Evolutionary conservation across 2,797 vertebrate genomes (phyloP).

Genomic region (Pelochelys cantorii): DNA sequence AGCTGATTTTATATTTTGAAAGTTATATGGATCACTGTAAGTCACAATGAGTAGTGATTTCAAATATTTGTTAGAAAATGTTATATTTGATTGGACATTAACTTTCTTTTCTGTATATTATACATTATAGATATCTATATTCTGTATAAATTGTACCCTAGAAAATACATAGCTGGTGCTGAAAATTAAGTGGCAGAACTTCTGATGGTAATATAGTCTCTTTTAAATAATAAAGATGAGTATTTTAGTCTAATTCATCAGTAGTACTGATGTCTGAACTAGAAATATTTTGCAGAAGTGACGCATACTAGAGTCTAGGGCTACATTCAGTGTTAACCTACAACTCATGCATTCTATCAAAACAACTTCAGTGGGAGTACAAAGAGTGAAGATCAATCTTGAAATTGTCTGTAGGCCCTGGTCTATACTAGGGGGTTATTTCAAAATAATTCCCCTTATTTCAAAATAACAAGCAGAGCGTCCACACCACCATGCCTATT

Average conservation of each 20-base stretch:
- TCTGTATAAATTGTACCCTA: conserved; percentile 21
- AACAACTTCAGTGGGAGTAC: neutral
- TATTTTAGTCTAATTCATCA: conserved; percentile 33
- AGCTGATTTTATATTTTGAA: neutral
- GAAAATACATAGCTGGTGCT: conserved; percentile 30
- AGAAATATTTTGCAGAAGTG: conserved; percentile 31
- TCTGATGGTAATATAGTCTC: conserved; percentile 53
- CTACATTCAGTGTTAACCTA: neutral
- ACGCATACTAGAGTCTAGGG: conserved; percentile 1
- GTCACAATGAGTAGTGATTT: conserved; percentile 41
- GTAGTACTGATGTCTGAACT: conserved; percentile 27
- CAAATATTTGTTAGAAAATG: conserved; percentile 40
- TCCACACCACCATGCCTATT: no score
- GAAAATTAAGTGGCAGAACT: conserved; percentile 53
- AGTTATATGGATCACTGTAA: conserved; percentile 23
- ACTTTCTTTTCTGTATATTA: conserved; percentile 16
- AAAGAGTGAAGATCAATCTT: neutral
- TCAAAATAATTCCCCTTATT: no score
- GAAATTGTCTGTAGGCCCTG: neutral
- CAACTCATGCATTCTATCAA: neutral
- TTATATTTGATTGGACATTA: conserved; percentile 55
- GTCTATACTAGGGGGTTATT: no score
- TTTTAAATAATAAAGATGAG: conserved; percentile 58
- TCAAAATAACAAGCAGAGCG: no score
- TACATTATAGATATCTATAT: neutral